Conservation (phyloP, 2,797 vertebrate species). For the Craterocephalus amniculus region DNA sequence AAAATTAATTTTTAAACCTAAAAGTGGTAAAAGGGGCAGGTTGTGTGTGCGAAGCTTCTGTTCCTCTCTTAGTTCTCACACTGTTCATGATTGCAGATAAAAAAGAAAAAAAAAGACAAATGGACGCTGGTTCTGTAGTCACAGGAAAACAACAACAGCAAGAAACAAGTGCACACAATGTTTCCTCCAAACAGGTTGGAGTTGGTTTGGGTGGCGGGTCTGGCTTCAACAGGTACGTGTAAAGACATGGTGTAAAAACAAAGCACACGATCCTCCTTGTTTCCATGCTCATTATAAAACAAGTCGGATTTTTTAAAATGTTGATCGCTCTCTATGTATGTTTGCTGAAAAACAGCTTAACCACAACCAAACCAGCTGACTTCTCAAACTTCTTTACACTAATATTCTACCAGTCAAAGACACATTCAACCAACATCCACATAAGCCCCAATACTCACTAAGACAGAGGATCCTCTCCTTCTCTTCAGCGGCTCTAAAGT, state of each 20-base stretch:
- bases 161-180: slow-evolving; percentile 25
- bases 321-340: background rate
- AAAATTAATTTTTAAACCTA: slow-evolving; percentile 71
- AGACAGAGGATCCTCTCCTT: slow-evolving; percentile 36
- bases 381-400: slow-evolving; percentile 58
- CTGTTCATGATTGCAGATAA: background rate
- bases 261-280: slow-evolving; percentile 21
- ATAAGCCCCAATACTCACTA: slow-evolving; percentile 68
- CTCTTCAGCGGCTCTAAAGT: slow-evolving; percentile 30
- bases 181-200: slow-evolving; percentile 70
- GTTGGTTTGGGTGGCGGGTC: slow-evolving; percentile 54
- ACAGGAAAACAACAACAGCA: slow-evolving; percentile 3
- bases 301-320: background rate
- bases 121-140: background rate
- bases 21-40: slow-evolving; percentile 53
- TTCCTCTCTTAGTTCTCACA: slow-evolving; percentile 26
- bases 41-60: slow-evolving; percentile 26
- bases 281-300: slow-evolving; percentile 7
- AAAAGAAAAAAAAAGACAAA: background rate
- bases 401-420: slow-evolving; percentile 42
- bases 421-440: slow-evolving; percentile 33
- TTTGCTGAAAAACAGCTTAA: slow-evolving; percentile 6
- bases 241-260: slow-evolving; percentile 48
- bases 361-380: slow-evolving; percentile 18
- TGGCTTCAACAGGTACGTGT: slow-evolving; percentile 70